Base-by-base conservation (phyloP, 2,113 vertebrate genomes). In the Cephalopterus ornatus region DNA sequence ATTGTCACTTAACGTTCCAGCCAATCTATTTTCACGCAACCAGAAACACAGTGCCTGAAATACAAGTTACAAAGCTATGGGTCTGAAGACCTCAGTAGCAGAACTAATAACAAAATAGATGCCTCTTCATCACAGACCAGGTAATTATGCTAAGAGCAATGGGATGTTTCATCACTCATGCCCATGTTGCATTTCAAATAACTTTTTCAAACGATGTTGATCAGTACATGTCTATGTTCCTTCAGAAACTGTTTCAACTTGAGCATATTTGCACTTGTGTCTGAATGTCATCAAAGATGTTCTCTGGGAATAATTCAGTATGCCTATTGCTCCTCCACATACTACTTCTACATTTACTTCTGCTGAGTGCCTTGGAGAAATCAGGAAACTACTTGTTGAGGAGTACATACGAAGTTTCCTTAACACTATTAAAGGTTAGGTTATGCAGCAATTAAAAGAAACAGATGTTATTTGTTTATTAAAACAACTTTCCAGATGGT, bases 381-480 rank as follows among this genome's bases (percentile, higher is more conserved):
- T 52, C 14, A 41, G 56, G 23, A 33, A 81, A 59, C 35, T 70
- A 63, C 65, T 56, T 30, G 14, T 62, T 70, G 32, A 71, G 32
- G 35, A 63, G 42, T 20, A 33, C 26, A 28, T 76, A 49, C 42
- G 32, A 77, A 63, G 35, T 62, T 77, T 56, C 35, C 49, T 77
- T 49, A 84, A 63, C 35, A 46, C 46, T 46, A 80, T 33, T 55
- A 84, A 86, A 95, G 83, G 53, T 83, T 86, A 88, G 18, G 28
- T 39, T 88, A 42, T 59, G 23, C 33, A 74, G 59, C 42, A 85
- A 12, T 22, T 42, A 93, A 78, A 24, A 92, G 61, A 95, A 93
- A 75, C 52, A 87, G 65, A 72, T 93, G 71, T 39, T 74, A 88
- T 78, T 93, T 93, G 53, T 94, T 95, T 93, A 91, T 89, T 82